Evolutionary conservation across 1,140 invertebrate genomes (phyloP).

Genomic region (Oreohelix idahoensis): DNA sequence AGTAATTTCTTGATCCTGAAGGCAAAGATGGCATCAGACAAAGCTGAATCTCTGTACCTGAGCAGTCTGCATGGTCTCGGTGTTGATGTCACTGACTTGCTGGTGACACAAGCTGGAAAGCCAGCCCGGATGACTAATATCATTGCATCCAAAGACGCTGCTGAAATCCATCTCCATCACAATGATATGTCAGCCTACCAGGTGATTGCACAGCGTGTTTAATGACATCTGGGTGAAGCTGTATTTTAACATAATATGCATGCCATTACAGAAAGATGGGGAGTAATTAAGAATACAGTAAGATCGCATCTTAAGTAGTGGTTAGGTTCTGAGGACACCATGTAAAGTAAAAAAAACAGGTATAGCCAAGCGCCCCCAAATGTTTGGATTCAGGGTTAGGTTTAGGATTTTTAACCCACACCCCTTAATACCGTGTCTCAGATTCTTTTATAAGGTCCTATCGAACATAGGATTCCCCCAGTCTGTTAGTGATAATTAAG

Average conservation of each 20-base stretch:
- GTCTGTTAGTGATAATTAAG: no score
- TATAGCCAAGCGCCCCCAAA: no score
- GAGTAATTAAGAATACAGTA: no score
- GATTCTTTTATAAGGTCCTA: no score
- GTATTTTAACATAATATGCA: background rate
- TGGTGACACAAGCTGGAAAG: slow-evolving; percentile 7
- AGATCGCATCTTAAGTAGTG: no score
- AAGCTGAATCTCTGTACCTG: background rate
- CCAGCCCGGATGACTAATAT: slow-evolving; percentile 28
- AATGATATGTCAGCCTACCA: slow-evolving; percentile 8
- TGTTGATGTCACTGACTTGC: slow-evolving; percentile 15
- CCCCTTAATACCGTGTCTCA: no score
- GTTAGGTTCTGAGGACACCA: no score
- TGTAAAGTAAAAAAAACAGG: no score
- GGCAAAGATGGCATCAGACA: slow-evolving; percentile 10
- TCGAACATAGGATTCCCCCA: no score
- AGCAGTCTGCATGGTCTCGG: background rate
- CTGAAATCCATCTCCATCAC: slow-evolving; percentile 25
- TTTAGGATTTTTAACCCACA: no score
- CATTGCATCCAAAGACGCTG: background rate
- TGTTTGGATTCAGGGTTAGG: no score
- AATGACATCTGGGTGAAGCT: background rate
- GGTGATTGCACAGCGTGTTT: background rate
- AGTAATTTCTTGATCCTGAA: background rate
- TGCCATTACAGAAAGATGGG: no score